Evolutionary conservation across 2,888 invertebrate genomes (phyloP).

Genomic region (Apotomis turbidana): DNA sequence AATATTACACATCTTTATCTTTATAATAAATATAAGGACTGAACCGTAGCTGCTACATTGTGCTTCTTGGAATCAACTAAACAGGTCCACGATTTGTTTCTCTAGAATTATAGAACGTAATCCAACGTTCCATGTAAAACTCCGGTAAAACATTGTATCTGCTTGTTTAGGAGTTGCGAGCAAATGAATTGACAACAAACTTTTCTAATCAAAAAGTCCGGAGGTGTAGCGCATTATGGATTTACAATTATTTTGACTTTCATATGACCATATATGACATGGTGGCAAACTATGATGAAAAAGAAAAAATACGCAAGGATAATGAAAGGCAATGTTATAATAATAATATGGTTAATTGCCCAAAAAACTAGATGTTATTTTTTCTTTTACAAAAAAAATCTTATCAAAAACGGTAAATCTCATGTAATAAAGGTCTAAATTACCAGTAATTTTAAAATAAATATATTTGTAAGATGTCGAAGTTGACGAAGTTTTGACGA

Average conservation of each 20-base stretch:
- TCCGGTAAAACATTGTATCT: conserved; percentile 15
- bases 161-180: conserved; percentile 30
- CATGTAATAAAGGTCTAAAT: too few species aligned
- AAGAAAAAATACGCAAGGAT: background rate
- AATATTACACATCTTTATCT: too few species aligned
- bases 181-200: conserved; percentile 26
- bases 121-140: conserved; percentile 11
- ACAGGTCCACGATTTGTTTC: background rate
- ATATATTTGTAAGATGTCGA: too few species aligned
- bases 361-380: too few species aligned
- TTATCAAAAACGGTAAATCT: too few species aligned
- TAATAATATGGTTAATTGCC: too few species aligned
- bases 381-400: too few species aligned
- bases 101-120: background rate
- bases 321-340: too few species aligned
- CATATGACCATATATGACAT: too few species aligned
- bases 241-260: conserved; percentile 20
- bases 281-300: background rate
- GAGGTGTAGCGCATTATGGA: conserved; percentile 8
- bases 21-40: too few species aligned
- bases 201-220: conserved; percentile 36
- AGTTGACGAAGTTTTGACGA: too few species aligned
- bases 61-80: background rate
- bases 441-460: too few species aligned
- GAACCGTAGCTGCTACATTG: background rate